A percentile compares a stretch with the other conserved stretches of the same genome.
Conservation (phyloP, 2,888 invertebrate genomes). For the Mayetiola destructor region DNA sequence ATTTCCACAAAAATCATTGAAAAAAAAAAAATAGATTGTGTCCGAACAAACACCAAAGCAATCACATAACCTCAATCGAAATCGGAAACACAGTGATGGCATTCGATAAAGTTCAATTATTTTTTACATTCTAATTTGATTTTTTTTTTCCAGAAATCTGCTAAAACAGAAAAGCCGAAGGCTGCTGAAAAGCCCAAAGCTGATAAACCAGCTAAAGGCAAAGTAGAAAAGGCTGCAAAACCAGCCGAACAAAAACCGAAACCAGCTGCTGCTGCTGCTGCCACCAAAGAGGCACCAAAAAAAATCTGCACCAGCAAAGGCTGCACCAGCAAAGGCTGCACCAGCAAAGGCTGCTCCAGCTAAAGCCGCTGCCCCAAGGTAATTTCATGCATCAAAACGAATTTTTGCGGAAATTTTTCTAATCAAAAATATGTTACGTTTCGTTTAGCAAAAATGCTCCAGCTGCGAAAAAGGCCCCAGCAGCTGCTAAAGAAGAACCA, state of each 20-base stretch:
- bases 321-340: slow-evolving; percentile 15
- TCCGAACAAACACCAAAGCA: slow-evolving; percentile 7
- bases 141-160: slow-evolving; percentile 27
- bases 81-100: background rate
- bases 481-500: slow-evolving; percentile 15
- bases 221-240: slow-evolving; percentile 21
- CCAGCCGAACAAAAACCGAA: slow-evolving; percentile 18
- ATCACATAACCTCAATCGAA: slow-evolving; percentile 7
- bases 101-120: background rate
- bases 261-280: slow-evolving; percentile 10
- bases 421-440: too few relatives aligned
- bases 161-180: slow-evolving; percentile 25
- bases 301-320: background rate
- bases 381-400: too few relatives aligned
- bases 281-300: slow-evolving; percentile 1
- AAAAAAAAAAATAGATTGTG: too few relatives aligned
- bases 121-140: background rate
- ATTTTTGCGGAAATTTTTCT: too few relatives aligned
- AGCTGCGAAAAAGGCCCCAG: background rate
- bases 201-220: slow-evolving; percentile 20
- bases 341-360: slow-evolving; percentile 22
- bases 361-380: too few relatives aligned
- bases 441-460: slow-evolving; percentile 15
- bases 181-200: slow-evolving; percentile 23
- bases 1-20: too few relatives aligned